Base-by-base conservation (phyloP, 2,113 vertebrate genomes). In the Heterocephalus glaber region DNA sequence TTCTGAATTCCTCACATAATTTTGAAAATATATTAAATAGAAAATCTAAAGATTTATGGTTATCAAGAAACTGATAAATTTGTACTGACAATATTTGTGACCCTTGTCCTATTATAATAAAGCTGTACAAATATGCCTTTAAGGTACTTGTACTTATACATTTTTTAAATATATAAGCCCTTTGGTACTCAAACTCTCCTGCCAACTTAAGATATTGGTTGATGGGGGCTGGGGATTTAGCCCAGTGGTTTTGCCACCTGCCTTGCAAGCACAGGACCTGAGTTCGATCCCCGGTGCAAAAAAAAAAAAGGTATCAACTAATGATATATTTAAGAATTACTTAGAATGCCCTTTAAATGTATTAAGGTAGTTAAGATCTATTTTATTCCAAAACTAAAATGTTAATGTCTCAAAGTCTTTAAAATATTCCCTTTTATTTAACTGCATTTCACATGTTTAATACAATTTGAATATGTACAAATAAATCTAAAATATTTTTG, bases 331-430 rank as follows among this genome's bases (percentile, higher is more conserved):
- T 58, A 70, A 82, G 17, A 87, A 81, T n/a, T 60, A 60, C 12
- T 70, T 87, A 63, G 68, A 81, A 82, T 68, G 12, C 0, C 6
- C 17, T 88, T 92, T 95, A 87, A 61, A 54, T 5, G 6, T 66
- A 58, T 56, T 44, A 87, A 74, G 76, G 16, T 86, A 11, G 7
- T 35, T 41, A 66, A 41, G 63, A 68, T 52, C 5, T 63, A 61
- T 88, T 89, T 90, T 83, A 86, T 86, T 85, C 47, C 33, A 77
- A 94, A 94, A 86, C 83, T 86, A 68, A 91, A 86, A 72, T 14
- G 7, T 44, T 66, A 91, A 72, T 86, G 4, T 20, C 41, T 86
- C 14, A 63, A 88, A 93, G n/a, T 0, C 44, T 90, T 82, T 60
- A 83, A 81, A 77, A 86, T 47, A 61, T 89, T 90, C 3, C 28